Conservation (phyloP, 1,140 invertebrate species). For the Lucilia cuprina region DNA sequence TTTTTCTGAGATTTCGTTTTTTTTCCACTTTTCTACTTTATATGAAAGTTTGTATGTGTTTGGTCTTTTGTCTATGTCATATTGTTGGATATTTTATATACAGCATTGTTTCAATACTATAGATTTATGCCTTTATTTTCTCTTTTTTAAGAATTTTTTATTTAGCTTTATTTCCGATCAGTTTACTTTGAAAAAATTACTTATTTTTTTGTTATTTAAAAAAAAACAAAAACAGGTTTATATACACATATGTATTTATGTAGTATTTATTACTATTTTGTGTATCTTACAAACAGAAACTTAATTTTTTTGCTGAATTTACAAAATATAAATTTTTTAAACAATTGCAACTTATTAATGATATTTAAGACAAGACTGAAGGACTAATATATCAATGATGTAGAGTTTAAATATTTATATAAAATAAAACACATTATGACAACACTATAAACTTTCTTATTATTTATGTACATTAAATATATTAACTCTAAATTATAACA, state of each 20-base stretch:
- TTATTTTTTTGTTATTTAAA: background rate
- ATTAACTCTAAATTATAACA: no score
- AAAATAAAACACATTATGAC: no score
- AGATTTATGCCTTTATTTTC: background rate
- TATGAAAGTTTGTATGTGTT: background rate
- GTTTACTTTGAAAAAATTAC: slow-evolving; percentile 9
- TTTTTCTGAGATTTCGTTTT: background rate
- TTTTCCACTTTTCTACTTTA: background rate
- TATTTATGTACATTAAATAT: no score
- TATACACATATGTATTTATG: background rate
- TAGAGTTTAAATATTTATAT: no score
- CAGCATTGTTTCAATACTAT: background rate
- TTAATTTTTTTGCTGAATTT: background rate
- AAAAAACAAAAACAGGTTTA: background rate
- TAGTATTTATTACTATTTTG: background rate
- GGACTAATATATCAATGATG: no score
- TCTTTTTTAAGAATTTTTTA: background rate
- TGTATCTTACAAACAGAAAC: background rate
- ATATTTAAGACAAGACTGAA: background rate
- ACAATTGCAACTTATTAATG: no score
- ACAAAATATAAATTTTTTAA: background rate
- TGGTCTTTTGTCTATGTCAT: background rate
- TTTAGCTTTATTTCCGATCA: background rate
- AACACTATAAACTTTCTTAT: background rate
- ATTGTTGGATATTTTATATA: slow-evolving; percentile 17